phyloP scores from a whole-genome alignment of 2,888 invertebrate genomes.

The Eupithecia subfuscata region DNA sequence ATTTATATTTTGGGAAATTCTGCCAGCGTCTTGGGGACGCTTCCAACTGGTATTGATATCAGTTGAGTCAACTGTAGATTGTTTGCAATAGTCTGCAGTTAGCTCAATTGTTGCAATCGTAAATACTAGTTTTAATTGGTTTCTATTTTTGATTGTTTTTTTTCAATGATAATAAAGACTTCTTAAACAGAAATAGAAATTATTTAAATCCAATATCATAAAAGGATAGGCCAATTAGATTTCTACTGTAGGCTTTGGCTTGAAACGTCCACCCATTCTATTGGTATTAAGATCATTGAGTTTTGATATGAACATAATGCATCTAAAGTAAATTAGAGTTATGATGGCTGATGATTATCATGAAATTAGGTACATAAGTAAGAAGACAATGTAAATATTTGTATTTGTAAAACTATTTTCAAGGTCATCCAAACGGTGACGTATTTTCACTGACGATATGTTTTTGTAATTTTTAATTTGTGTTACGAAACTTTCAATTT shows the following conservation, averaged over 20 bases:
- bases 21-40: not conserved
- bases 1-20: too few relatives aligned
- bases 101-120: too few relatives aligned
- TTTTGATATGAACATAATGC: too few relatives aligned
- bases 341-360: not conserved
- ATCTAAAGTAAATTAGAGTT: not conserved
- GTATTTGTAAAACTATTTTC: conserved; percentile 14
- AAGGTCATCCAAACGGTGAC: conserved; percentile 34
- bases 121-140: too few relatives aligned
- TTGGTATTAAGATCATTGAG: too few relatives aligned
- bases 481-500: not conserved
- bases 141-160: not conserved
- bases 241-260: not conserved
- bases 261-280: not conserved
- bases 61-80: not conserved
- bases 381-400: not conserved
- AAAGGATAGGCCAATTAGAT: not conserved
- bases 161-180: not conserved
- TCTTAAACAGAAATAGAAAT: too few relatives aligned
- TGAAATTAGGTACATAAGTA: not conserved
- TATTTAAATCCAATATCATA: not conserved
- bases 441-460: not conserved
- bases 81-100: too few relatives aligned
- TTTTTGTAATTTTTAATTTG: not conserved
- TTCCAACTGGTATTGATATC: not conserved